Evolutionary conservation across 1,140 invertebrate genomes (phyloP).

Genomic region (Micrasema longulum): DNA sequence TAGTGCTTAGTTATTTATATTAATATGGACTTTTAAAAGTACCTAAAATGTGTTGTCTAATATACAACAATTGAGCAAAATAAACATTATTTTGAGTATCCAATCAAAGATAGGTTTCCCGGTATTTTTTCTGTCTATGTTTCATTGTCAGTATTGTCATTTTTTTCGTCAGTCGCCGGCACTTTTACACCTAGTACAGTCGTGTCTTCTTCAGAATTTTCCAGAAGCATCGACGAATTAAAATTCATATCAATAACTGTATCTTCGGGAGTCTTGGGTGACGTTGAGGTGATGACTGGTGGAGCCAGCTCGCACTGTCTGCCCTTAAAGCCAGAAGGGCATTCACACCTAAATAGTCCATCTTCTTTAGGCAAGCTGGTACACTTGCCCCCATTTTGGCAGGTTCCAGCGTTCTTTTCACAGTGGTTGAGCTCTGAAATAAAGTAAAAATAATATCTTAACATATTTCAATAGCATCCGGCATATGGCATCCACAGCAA

Average conservation of each 20-base stretch:
- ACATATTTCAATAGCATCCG: no score
- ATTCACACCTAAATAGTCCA: conserved; percentile 79
- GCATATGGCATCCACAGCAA: no score
- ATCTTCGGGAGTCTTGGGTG: conserved; percentile 32
- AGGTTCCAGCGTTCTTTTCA: conserved; percentile 76
- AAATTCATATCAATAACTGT: conserved; percentile 56
- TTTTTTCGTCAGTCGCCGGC: not conserved
- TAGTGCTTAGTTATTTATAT: no score
- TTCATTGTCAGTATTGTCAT: conserved; percentile 6
- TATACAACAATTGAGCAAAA: no score
- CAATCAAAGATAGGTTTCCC: no score
- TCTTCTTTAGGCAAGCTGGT: conserved; percentile 80
- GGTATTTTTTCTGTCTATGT: no score
- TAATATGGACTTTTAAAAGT: no score
- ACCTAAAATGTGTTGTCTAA: no score
- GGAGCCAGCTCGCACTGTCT: conserved; percentile 72
- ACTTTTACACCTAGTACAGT: conserved; percentile 23
- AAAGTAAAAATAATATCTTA: conserved; percentile 9
- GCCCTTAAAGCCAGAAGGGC: conserved; percentile 71
- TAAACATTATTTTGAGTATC: no score
- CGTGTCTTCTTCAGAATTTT: conserved; percentile 24
- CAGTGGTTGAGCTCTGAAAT: conserved; percentile 80
- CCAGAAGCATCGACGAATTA: conserved; percentile 13
- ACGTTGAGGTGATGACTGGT: conserved; percentile 55
- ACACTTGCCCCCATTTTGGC: conserved; percentile 84